A percentile compares a stretch with the other conserved stretches of the same genome.
phyloP scores from a whole-genome alignment of 2,888 invertebrate genomes.

The Xestia xanthographa region DNA sequence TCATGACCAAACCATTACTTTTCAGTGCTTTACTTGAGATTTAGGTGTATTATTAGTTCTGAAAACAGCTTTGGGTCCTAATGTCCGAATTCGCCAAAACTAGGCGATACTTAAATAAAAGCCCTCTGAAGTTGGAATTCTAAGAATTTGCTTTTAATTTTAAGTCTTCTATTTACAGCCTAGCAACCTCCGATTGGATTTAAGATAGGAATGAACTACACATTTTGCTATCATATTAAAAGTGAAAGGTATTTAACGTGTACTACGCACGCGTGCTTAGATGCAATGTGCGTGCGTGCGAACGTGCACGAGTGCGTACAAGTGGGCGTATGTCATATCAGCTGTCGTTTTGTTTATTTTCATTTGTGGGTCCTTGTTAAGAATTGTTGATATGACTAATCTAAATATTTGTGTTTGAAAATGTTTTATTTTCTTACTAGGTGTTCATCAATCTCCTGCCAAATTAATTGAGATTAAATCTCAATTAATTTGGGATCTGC shows the following conservation, averaged over 20 bases:
- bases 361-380: neutral
- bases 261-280: slow-evolving; percentile 17
- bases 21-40: neutral
- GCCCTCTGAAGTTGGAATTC: too few species aligned
- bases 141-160: too few species aligned
- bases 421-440: neutral
- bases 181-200: too few species aligned
- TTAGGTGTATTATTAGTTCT: neutral
- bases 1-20: neutral
- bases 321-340: neutral
- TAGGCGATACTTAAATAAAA: too few species aligned
- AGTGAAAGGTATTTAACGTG: slow-evolving; percentile 4
- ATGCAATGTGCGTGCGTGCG: slow-evolving; percentile 24
- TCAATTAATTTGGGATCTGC: neutral
- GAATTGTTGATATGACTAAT: neutral
- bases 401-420: neutral
- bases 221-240: neutral
- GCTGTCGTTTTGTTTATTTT: slow-evolving; percentile 15
- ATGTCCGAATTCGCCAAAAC: too few species aligned
- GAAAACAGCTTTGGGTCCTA: neutral
- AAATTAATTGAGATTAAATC: too few species aligned
- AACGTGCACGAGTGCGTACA: slow-evolving; percentile 20
- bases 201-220: neutral
- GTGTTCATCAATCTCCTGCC: neutral
- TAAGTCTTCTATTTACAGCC: too few species aligned